These are phyloP conservation scores for Theodoxus fluviatilis DNA, from an alignment of 2,888 invertebrate genomes.

Conservation along the genomic window DNA sequence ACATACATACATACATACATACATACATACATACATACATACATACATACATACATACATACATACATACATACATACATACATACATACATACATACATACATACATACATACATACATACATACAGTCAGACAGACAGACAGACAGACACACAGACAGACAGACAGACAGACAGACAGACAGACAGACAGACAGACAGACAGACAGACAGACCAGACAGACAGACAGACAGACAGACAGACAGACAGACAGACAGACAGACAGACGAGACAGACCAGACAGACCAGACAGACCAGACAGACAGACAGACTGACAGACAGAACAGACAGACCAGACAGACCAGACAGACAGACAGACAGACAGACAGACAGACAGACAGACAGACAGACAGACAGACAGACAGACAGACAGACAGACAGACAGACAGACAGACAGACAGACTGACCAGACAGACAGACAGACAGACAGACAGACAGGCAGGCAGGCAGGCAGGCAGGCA, in stretches of 20 bases:
- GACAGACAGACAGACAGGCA: conserved; percentile 6
- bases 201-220: no score
- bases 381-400: no score
- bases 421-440: no score
- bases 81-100: background rate
- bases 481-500: background rate
- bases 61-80: background rate
- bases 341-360: background rate
- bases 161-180: background rate
- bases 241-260: background rate
- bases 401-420: no score
- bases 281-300: no score
- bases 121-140: background rate
- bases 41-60: conserved; percentile 12
- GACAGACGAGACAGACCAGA: no score
- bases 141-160: background rate
- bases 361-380: background rate
- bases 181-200: no score
- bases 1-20: no score
- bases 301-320: background rate
- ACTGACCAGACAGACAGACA: background rate
- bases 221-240: background rate
- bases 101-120: background rate
- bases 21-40: background rate
- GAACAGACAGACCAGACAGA: background rate